Percentiles rank a stretch among this genome's conserved stretches.
phyloP scores from a whole-genome alignment of 2,888 invertebrate species.

The Cephus rjabovi region DNA sequence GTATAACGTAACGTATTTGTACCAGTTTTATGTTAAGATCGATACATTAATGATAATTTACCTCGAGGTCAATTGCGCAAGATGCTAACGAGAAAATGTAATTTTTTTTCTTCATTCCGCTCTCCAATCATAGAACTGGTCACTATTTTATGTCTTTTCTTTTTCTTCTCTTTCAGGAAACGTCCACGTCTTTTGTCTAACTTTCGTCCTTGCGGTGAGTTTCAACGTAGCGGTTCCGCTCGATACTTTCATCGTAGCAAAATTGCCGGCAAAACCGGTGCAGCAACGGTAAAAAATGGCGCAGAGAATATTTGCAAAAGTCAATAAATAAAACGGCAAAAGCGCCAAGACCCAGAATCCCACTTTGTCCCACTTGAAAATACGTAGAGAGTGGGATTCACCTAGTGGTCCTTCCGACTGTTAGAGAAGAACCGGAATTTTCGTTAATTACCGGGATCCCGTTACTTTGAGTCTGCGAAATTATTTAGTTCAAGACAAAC shows the following conservation, averaged over 20 bases:
- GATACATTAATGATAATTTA: background rate
- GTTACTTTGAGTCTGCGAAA: background rate
- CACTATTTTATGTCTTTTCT: constrained; percentile 13
- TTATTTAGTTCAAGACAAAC: background rate
- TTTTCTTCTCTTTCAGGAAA: constrained; percentile 25
- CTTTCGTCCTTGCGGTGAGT: constrained; percentile 31
- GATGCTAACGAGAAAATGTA: background rate
- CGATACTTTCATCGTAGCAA: background rate
- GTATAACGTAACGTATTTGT: background rate
- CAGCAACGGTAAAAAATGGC: background rate
- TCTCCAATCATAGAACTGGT: background rate
- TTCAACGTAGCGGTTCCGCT: background rate
- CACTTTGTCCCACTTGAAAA: background rate
- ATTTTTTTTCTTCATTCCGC: background rate
- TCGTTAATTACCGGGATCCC: background rate
- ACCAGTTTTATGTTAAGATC: background rate
- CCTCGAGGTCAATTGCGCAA: background rate
- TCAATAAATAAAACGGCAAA: background rate
- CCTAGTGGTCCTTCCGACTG: background rate
- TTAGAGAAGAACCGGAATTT: background rate
- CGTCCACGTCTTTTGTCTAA: constrained; percentile 20
- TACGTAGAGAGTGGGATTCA: background rate
- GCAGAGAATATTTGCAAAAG: background rate
- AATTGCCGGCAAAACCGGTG: background rate
- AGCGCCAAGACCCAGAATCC: background rate